A percentile compares a stretch with the other conserved stretches of the same genome.
These are phyloP conservation scores for Polyergus mexicanus DNA, from an alignment of 1,140 invertebrate genomes.

Conservation along the genomic window DNA sequence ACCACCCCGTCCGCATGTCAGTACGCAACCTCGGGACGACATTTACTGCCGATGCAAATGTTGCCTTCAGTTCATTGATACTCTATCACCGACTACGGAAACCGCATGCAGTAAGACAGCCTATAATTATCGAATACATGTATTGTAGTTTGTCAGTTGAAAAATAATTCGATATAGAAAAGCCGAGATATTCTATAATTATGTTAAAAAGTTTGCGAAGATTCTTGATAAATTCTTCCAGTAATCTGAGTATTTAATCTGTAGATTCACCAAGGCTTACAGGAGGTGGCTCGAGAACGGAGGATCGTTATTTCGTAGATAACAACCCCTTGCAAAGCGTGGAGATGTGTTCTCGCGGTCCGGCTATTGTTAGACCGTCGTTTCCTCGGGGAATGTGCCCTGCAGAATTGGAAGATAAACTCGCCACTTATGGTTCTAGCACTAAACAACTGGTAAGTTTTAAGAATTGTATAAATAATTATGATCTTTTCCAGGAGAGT, in stretches of 20 bases:
- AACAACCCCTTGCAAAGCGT: slow-evolving; percentile 35
- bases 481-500: not conserved
- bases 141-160: not conserved
- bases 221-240: slow-evolving; percentile 18
- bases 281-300: slow-evolving; percentile 72
- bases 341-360: slow-evolving; percentile 67
- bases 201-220: not conserved
- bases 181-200: not conserved
- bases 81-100: slow-evolving; percentile 33
- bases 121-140: not conserved
- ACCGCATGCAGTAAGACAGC: slow-evolving; percentile 56
- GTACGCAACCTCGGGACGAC: slow-evolving; percentile 51
- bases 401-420: slow-evolving; percentile 75
- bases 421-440: slow-evolving; percentile 71
- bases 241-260: not conserved
- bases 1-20: slow-evolving; percentile 35
- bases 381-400: slow-evolving; percentile 72
- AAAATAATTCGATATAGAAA: not conserved
- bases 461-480: not conserved
- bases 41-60: slow-evolving; percentile 67
- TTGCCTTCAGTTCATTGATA: slow-evolving; percentile 50
- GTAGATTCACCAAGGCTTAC: slow-evolving; percentile 73
- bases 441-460: slow-evolving; percentile 78
- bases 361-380: slow-evolving; percentile 7
- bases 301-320: slow-evolving; percentile 28